These are phyloP conservation scores for Pseudomyrmex sp. DNA, from an alignment of 1,140 invertebrate species.

Conservation along the genomic window DNA sequence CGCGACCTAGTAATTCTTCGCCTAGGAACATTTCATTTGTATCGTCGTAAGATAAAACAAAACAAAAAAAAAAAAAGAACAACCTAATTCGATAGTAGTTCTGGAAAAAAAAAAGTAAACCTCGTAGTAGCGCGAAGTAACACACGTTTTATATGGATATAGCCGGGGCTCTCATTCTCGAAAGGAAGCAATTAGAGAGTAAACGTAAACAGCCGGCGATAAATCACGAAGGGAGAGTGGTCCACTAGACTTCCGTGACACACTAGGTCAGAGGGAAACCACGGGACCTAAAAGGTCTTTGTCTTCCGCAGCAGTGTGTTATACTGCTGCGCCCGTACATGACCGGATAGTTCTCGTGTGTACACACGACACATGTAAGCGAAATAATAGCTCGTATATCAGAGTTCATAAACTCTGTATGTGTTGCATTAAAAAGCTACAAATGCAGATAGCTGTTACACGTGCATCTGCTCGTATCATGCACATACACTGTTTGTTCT, in stretches of 20 bases:
- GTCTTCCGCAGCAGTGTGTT: conserved; percentile 24
- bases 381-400: conserved; percentile 17
- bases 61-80: not conserved
- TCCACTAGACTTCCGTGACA: conserved; percentile 22
- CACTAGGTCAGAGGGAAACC: conserved; percentile 31
- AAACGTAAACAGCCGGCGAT: conserved; percentile 45
- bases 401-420: not conserved
- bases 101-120: conserved; percentile 12
- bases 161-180: not conserved
- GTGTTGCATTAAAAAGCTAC: conserved; percentile 6
- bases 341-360: conserved; percentile 15
- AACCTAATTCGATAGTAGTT: not conserved
- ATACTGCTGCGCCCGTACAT: conserved; percentile 9
- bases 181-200: conserved; percentile 38
- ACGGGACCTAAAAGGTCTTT: conserved; percentile 46
- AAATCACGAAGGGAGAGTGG: conserved; percentile 41
- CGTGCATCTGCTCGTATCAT: too few relatives aligned
- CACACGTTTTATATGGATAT: conserved; percentile 26
- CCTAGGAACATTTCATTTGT: not conserved
- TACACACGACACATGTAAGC: not conserved
- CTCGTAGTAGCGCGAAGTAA: conserved; percentile 21
- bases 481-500: too few relatives aligned
- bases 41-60: not conserved
- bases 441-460: not conserved
- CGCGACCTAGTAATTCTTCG: too few relatives aligned